phyloP scores from a whole-genome alignment of 2,797 vertebrate genomes.

The Coilia nasus region DNA sequence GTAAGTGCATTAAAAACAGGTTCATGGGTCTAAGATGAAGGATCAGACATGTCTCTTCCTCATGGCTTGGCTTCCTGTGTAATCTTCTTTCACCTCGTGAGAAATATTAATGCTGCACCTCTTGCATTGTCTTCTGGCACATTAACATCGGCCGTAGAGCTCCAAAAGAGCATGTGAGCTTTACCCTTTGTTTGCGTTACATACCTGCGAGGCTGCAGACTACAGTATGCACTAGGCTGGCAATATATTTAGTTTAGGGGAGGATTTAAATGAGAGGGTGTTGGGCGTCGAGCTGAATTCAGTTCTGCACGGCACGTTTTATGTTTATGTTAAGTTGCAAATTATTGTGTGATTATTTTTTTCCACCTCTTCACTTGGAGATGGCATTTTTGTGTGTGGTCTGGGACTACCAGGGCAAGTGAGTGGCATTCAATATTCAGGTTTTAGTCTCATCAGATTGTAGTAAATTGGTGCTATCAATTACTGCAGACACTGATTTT shows the following conservation, averaged over 20 bases:
- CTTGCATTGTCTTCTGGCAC: not conserved
- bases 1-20: not conserved
- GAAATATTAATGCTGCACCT: not conserved
- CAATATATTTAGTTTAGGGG: not conserved
- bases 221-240: not conserved
- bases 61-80: not conserved
- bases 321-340: not conserved
- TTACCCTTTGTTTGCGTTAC: not conserved
- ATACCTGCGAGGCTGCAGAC: not conserved
- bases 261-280: constrained; percentile 17
- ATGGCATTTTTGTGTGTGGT: constrained; percentile 22
- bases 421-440: constrained; percentile 73
- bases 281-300: not conserved
- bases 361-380: not conserved
- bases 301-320: constrained; percentile 31
- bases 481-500: constrained; percentile 66
- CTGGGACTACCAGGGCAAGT: constrained; percentile 39
- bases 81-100: not conserved
- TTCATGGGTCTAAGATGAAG: not conserved
- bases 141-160: not conserved
- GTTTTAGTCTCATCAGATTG: constrained; percentile 71
- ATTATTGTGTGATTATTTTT: constrained; percentile 13
- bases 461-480: constrained; percentile 77
- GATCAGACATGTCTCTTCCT: not conserved
- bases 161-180: not conserved